phyloP scores from a whole-genome alignment of 2,113 vertebrate species.

The Sturnira hondurensis region DNA sequence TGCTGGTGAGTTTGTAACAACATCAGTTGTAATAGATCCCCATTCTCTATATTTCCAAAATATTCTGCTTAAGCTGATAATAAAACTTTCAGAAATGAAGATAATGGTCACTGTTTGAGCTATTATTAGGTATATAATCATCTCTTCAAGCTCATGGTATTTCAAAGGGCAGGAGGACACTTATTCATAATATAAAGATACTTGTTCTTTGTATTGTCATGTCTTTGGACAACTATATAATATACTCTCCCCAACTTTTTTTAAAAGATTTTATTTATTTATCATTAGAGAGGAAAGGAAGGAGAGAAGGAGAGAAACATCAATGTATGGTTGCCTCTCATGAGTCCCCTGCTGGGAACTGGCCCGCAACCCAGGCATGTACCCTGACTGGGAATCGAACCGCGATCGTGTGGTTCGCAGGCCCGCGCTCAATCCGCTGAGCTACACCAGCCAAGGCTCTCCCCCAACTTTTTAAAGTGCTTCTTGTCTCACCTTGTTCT shows the following conservation, averaged over 20 bases:
- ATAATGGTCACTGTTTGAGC: background rate
- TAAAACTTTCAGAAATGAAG: constrained; percentile 20
- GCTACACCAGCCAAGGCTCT: no score
- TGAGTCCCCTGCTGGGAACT: no score
- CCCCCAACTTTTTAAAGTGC: background rate
- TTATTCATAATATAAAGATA: background rate
- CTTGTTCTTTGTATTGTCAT: background rate
- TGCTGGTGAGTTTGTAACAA: background rate
- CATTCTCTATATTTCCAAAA: background rate
- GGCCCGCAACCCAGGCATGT: no score
- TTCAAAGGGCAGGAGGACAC: background rate
- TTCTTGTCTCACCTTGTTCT: background rate
- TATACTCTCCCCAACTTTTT: background rate
- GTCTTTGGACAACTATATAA: background rate
- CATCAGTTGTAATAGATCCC: background rate
- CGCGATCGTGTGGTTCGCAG: no score
- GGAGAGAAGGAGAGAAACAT: no score
- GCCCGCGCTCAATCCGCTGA: no score
- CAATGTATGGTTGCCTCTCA: no score
- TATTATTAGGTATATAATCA: background rate
- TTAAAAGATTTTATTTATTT: no score
- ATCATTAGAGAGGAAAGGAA: no score
- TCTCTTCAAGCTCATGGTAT: background rate
- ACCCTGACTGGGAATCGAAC: no score
- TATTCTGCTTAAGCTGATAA: constrained; percentile 7